Conservation (phyloP, 2,113 vertebrate species). For the Bostrychus sinensis region DNA sequence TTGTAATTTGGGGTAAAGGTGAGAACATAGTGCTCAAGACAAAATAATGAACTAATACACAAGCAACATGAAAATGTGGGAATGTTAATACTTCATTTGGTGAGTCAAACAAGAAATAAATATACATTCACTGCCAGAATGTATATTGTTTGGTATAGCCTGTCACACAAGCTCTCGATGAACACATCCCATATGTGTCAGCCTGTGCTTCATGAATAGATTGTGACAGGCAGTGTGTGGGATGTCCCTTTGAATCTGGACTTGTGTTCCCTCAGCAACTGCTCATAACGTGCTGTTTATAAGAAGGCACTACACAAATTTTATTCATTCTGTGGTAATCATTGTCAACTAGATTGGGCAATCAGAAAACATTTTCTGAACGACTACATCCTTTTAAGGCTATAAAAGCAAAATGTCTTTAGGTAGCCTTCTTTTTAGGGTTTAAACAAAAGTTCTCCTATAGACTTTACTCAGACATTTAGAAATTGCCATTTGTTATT, state of each 20-base stretch:
- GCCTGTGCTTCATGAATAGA: constrained; percentile 64
- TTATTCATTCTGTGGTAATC: background rate
- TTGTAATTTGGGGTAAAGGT: too few species aligned
- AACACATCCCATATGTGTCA: constrained; percentile 56
- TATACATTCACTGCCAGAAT: constrained; percentile 15
- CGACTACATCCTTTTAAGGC: too few species aligned
- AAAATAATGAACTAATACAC: too few species aligned
- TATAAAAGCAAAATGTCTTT: too few species aligned
- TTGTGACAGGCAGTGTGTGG: constrained; percentile 65
- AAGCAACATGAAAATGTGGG: too few species aligned
- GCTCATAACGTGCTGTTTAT: constrained; percentile 41
- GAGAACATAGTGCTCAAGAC: too few species aligned
- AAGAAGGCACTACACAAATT: constrained; percentile 24
- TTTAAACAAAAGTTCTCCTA: too few species aligned
- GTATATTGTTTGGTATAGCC: constrained; percentile 44
- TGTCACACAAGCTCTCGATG: constrained; percentile 53
- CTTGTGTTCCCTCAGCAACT: constrained; percentile 47
- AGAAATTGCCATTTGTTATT: too few species aligned
- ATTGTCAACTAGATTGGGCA: background rate
- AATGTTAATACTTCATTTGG: background rate
- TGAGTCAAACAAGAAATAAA: background rate
- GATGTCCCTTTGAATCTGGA: constrained; percentile 66
- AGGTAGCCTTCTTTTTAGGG: too few species aligned
- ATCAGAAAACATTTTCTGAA: too few species aligned
- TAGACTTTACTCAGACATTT: too few species aligned